Conservation (phyloP, 2,888 invertebrate genomes). For the Orthonychiurus folsomi region DNA sequence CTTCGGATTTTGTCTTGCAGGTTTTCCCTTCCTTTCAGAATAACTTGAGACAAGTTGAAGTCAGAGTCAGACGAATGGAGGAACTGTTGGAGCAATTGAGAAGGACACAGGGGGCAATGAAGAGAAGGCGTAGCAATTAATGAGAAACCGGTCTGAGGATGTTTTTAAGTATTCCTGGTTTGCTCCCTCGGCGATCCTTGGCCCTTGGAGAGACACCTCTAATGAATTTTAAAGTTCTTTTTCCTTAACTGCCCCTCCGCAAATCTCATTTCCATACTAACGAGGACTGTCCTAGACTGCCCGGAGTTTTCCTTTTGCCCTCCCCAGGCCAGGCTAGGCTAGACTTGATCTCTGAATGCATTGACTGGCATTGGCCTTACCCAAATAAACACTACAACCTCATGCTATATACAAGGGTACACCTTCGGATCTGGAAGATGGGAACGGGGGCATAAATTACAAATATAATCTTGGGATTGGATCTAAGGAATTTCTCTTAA, state of each 20-base stretch:
- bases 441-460: too few species aligned
- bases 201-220: conserved; percentile 29
- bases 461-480: too few species aligned
- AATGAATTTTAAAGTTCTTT: conserved; percentile 39
- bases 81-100: conserved; percentile 29
- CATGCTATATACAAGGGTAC: too few species aligned
- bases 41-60: too few species aligned
- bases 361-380: too few species aligned
- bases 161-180: conserved; percentile 34
- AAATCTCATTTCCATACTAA: conserved; percentile 1
- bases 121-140: conserved; percentile 39
- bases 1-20: too few species aligned
- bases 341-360: too few species aligned
- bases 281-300: not conserved
- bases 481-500: too few species aligned
- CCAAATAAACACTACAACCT: too few species aligned
- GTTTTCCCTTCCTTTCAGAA: too few species aligned
- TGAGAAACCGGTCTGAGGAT: conserved; percentile 38
- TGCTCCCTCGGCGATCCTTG: conserved; percentile 23
- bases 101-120: conserved; percentile 30
- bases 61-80: conserved; percentile 9
- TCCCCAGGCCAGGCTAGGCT: too few species aligned
- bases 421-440: too few species aligned
- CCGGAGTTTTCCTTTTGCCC: not conserved
- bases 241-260: not conserved